Conservation (phyloP, 2,113 vertebrate species). For the Anoplopoma fimbria region DNA sequence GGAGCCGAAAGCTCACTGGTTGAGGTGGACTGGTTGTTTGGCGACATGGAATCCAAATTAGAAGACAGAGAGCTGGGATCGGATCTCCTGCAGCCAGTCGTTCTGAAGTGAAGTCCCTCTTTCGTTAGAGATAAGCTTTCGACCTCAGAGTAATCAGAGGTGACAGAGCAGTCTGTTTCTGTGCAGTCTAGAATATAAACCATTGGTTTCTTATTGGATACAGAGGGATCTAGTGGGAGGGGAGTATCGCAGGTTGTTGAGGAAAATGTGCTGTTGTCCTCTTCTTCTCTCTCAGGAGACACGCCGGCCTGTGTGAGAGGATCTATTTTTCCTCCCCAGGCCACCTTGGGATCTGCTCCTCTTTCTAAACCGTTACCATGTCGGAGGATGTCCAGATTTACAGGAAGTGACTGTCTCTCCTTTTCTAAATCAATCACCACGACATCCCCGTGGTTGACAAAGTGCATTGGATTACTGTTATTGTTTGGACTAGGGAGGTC, state of each 20-base stretch:
- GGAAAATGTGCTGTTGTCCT: conserved; percentile 75
- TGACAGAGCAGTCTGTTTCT: conserved; percentile 92
- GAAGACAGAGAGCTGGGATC: conserved; percentile 80
- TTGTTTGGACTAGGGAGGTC: conserved; percentile 80
- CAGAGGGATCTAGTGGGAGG: conserved; percentile 81
- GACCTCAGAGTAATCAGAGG: conserved; percentile 89
- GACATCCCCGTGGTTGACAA: conserved; percentile 74
- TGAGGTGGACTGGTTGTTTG: conserved; percentile 69
- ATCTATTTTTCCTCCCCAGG: conserved; percentile 47
- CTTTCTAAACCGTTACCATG: conserved; percentile 64
- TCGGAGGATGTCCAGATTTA: conserved; percentile 58
- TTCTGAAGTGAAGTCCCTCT: conserved; percentile 66
- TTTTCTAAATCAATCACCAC: conserved; percentile 77
- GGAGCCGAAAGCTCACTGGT: conserved; percentile 64
- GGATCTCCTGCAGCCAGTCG: conserved; percentile 34
- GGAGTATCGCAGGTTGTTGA: conserved; percentile 83
- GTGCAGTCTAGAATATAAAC: conserved; percentile 85
- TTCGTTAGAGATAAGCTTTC: conserved; percentile 75
- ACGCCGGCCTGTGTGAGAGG: conserved; percentile 30
- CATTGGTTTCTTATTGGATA: conserved; percentile 82
- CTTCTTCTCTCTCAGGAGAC: conserved; percentile 66
- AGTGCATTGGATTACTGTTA: conserved; percentile 74
- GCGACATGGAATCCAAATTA: conserved; percentile 74
- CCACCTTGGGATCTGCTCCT: conserved; percentile 36
- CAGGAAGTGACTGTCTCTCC: conserved; percentile 65